Conservation (phyloP, 2,888 invertebrate species). For the Allophyes oxyacanthae region DNA sequence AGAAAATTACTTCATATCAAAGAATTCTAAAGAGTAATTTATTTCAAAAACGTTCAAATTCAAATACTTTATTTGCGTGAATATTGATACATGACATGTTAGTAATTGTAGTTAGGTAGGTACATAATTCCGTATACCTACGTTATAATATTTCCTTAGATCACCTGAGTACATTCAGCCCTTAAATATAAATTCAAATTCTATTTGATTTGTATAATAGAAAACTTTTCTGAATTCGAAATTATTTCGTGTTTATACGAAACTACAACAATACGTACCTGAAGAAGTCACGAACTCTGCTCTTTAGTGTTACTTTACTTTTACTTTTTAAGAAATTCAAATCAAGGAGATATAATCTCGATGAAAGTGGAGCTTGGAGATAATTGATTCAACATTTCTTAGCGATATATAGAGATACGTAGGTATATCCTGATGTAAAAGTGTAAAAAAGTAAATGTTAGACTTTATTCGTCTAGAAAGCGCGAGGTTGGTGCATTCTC, state of each 20-base stretch:
- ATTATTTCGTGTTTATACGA: slow-evolving; percentile 18
- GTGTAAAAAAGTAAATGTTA: slow-evolving; percentile 10
- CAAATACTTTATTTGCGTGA: too few relatives aligned
- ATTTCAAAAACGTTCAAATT: slow-evolving; percentile 31
- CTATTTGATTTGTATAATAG: slow-evolving; percentile 15
- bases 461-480: slow-evolving; percentile 22
- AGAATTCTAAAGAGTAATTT: slow-evolving; percentile 31
- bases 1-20: slow-evolving; percentile 31
- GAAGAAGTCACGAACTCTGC: slow-evolving; percentile 13
- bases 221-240: slow-evolving; percentile 24
- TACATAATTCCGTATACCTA: too few relatives aligned
- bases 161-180: slow-evolving; percentile 10
- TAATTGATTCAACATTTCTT: slow-evolving; percentile 9
- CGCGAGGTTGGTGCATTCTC: slow-evolving; percentile 13
- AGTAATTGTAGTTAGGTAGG: too few relatives aligned
- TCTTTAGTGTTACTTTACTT: slow-evolving; percentile 1
- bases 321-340: slow-evolving; percentile 11
- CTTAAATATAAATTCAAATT: slow-evolving; percentile 32
- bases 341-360: slow-evolving; percentile 13
- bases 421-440: too few relatives aligned
- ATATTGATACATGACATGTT: too few relatives aligned
- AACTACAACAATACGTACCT: slow-evolving; percentile 21
- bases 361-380: neutral
- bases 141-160: too few relatives aligned
- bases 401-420: slow-evolving; percentile 10